phyloP scores from a whole-genome alignment of 2,113 vertebrate species.

The Poecilia latipinna region DNA sequence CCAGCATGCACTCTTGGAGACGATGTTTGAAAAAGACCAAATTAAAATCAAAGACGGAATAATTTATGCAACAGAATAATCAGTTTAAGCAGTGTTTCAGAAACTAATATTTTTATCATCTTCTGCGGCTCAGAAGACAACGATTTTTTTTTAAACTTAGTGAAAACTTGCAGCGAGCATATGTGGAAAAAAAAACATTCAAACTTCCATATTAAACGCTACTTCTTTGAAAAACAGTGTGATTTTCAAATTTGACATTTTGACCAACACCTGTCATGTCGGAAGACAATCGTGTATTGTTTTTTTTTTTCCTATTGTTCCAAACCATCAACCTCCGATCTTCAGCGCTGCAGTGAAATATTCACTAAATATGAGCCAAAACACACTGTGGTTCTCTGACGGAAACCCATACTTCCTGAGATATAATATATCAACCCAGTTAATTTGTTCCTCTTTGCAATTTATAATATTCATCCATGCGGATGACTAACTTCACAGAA shows the following conservation, averaged over 20 bases:
- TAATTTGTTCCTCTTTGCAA: slow-evolving; percentile 68
- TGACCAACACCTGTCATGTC: slow-evolving; percentile 2
- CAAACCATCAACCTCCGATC: slow-evolving; percentile 44
- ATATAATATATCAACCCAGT: slow-evolving; percentile 64
- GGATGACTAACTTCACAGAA: slow-evolving; percentile 68
- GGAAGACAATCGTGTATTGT: background rate
- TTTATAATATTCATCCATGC: slow-evolving; percentile 70
- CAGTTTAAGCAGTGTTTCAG: background rate
- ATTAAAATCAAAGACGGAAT: background rate
- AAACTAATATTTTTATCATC: background rate
- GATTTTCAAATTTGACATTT: slow-evolving; percentile 29
- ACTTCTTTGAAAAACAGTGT: background rate
- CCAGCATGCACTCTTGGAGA: background rate
- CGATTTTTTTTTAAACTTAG: background rate
- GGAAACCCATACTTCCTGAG: slow-evolving; percentile 45
- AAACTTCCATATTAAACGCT: background rate
- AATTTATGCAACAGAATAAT: background rate
- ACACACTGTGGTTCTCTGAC: slow-evolving; percentile 22
- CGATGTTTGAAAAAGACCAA: background rate
- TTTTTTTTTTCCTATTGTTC: background rate
- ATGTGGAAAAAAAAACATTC: background rate
- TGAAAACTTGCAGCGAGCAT: background rate
- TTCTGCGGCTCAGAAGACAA: background rate
- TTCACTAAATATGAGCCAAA: slow-evolving; percentile 36
- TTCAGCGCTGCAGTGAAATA: slow-evolving; percentile 34